Evolutionary conservation across 2,888 invertebrate genomes (phyloP), one percentile per base, ranked within the genome.

Genomic region (Laspeyria flexula): DNA sequence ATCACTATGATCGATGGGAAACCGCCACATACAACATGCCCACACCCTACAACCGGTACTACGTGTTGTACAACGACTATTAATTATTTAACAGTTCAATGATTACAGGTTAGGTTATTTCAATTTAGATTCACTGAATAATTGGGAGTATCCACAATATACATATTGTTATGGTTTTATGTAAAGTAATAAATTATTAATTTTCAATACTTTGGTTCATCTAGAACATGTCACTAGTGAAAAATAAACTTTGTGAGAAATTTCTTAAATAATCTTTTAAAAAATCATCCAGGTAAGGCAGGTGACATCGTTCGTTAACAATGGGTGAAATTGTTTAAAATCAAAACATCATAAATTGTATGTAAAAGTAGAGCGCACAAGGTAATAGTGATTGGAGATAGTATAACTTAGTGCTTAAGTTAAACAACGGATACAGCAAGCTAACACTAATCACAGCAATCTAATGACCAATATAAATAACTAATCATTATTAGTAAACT

Each of bases 41-140:
- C 52, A 11, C 52, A 37, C 11, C 56, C 52, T 49, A 11, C 46
- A 60, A 59, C 60, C 59, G 51, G 55, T 58, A 55, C 49, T 42
- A 44, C 55, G 59, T 60, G 41, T 67, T 49, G 48, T 47, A 49
- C 44, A 41, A 41, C 43, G 58, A 39, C 68, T 73, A 73, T 74
- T 75, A 72, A 75, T 74, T 73, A 57, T 69, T 77, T 71, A 75
- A 76, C 76, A 78, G 73, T 75, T 70, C 71, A 77, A 61, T 79
- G 74, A 75, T 71, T 78, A 73, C 61, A 73, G 71, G 69, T 63
- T 73, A 66, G 61, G 71, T 55, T 62, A 78, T 78, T 76, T 71
- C 70, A 73, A 75, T 77, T 71, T 61, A 58, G 55, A 60, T 62
- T 61, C 49, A 57, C 35, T 51, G 38, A 53, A 52, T 54, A 38